A percentile compares a stretch with the other conserved stretches of the same genome.
Evolutionary conservation across 2,888 invertebrate species (phyloP).

Genomic region (Rhodophaea formosa): DNA sequence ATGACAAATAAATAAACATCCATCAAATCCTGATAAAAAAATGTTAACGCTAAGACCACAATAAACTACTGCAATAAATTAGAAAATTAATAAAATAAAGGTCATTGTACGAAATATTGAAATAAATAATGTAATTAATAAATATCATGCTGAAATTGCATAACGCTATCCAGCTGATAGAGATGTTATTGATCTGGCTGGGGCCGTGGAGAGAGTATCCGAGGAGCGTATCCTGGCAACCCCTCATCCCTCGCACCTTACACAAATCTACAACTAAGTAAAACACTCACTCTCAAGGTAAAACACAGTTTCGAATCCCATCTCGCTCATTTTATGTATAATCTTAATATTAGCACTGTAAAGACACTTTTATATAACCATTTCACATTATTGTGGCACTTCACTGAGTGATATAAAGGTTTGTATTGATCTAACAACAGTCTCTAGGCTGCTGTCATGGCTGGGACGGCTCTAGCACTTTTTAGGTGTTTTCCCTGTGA

Average conservation of each 20-base stretch:
- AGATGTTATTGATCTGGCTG: constrained; percentile 76
- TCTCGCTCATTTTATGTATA: constrained; percentile 68
- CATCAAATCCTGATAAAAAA: no score
- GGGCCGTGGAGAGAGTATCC: constrained; percentile 57
- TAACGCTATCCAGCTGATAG: constrained; percentile 65
- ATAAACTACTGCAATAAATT: no score
- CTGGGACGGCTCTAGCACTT: constrained; percentile 34
- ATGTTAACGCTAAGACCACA: no score
- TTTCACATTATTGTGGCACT: constrained; percentile 57
- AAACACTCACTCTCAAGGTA: constrained; percentile 78
- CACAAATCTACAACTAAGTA: constrained; percentile 48
- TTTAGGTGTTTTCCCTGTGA: constrained; percentile 45
- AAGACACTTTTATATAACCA: constrained; percentile 28
- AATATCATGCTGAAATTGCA: constrained; percentile 55
- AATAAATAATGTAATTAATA: constrained; percentile 14
- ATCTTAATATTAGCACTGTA: constrained; percentile 27
- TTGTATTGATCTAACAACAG: constrained; percentile 75
- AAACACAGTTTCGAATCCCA: constrained; percentile 78
- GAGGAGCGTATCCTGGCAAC: constrained; percentile 74
- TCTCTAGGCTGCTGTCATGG: constrained; percentile 54
- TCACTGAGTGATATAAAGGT: constrained; percentile 48
- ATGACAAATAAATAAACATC: no score
- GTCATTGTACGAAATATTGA: no score
- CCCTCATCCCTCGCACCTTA: constrained; percentile 68
- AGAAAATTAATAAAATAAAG: no score